Evolutionary conservation across 2,113 vertebrate genomes (phyloP).

Genomic region (Geococcyx californianus): DNA sequence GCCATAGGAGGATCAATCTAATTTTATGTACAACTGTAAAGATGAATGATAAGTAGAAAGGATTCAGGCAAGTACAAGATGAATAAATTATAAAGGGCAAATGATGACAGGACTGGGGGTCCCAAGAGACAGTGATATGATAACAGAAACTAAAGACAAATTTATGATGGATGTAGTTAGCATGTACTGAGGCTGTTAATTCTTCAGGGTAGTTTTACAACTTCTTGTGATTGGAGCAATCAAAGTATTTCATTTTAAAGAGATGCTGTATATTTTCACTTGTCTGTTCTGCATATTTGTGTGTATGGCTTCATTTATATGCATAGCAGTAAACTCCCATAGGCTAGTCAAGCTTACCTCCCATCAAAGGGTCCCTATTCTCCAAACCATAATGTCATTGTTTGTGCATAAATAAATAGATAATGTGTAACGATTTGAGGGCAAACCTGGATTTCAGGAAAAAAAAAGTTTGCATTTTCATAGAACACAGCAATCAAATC

Average conservation of each 20-base stretch:
- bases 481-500: not conserved
- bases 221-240: slow-evolving; percentile 73
- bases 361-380: slow-evolving; percentile 38
- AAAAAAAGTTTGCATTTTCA: not conserved
- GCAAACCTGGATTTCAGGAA: not conserved
- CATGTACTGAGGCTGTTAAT: slow-evolving; percentile 75
- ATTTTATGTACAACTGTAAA: slow-evolving; percentile 85
- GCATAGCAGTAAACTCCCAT: slow-evolving; percentile 30
- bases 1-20: slow-evolving; percentile 75
- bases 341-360: slow-evolving; percentile 43
- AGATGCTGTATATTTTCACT: slow-evolving; percentile 64
- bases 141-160: slow-evolving; percentile 81
- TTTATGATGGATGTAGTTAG: slow-evolving; percentile 83
- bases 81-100: slow-evolving; percentile 88
- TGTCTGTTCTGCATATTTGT: slow-evolving; percentile 50
- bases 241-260: slow-evolving; percentile 75
- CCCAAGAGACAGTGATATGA: slow-evolving; percentile 78
- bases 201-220: slow-evolving; percentile 77
- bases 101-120: slow-evolving; percentile 79
- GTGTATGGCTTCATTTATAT: slow-evolving; percentile 36
- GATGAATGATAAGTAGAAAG: slow-evolving; percentile 84
- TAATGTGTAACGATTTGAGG: slow-evolving; percentile 33
- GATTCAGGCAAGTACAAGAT: slow-evolving; percentile 78
- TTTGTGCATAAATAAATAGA: slow-evolving; percentile 67
- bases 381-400: slow-evolving; percentile 31